Base-by-base conservation (phyloP, 2,797 vertebrate species). In the Cichlasoma orientale region DNA sequence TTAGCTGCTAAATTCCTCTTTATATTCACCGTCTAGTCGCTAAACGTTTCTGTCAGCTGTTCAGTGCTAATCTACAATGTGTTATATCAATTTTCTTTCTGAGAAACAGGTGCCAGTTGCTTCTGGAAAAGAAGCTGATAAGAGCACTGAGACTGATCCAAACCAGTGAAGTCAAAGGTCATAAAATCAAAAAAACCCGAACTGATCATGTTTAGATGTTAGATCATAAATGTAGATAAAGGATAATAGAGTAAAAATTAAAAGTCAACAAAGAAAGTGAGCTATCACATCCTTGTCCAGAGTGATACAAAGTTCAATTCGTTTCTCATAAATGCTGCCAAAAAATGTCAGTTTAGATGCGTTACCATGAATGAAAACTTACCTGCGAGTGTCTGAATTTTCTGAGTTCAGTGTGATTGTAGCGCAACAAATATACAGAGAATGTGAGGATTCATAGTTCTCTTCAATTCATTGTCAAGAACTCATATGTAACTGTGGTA, bases 341-440 rank as follows among this genome's bases (percentile, higher is more conserved):
- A 25, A 29, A 23, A 54, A 9, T 3, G 2, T 21, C 25, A 58
- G 8, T 72, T 74, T 47, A 14, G 2, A 21, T 33, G 5, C 14
- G 13, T 68, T 19, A 5, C 1, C 23, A 47, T 38, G 19, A 61
- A 21, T 58, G 21, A 47, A 54, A n/a, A 85, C 87, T 91, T 82
- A 92, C 86, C 84, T 86, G 77, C 77, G 10, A 57, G 33, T 10
- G 70, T 75, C 31, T 25, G 25, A 55, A 56, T 57, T 56, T 52
- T 58, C 25, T 41, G 41, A 1, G 71, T 47, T 55, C 33, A 1
- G 5, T 4, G 7, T 71, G 56, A 74, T 19, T 41, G 29, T 9
- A 31, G 55, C 44, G 44, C n/a, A 66, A 10, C 1, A 29, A 12
- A 31, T 41, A 9, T 9, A 68, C 4, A 52, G 52, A 68, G 23